Base-by-base conservation (phyloP, 1,140 invertebrate genomes). In the Nymphalis io region DNA sequence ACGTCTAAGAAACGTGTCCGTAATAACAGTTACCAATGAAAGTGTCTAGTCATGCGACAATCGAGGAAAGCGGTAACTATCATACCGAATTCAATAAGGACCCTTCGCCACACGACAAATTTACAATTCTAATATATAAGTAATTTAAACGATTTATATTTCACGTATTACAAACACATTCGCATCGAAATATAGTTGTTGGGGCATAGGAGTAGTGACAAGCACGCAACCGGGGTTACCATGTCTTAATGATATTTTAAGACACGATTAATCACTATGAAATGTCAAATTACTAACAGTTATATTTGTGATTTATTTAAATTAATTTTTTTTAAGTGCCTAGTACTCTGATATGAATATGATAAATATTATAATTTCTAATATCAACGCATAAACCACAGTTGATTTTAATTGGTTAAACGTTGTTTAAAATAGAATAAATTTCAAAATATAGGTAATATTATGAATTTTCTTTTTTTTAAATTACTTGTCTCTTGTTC, bases 171-270 rank as follows among this genome's bases (percentile, higher is more conserved):
- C 15, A 18, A 53, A 63, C 62, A 57, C 51, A 63, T 63, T 57
- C 38, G 48, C 27, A 53, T 18, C 55, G 46, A 80, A 82, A 88
- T 88, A 84, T 81, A 88, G 86, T 85, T 87, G 86, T 88, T 85
- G 80, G 78, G 71, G 70, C 62, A 57, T 64, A 53, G 62, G 40
- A 64, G 62, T 64, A 64, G 62, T 64, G 38, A 51, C 48, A 42
- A 46, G 38, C 62, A 64, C 62, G 62, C 62, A 38, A 64, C 38
- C 23, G 11, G 62, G 48, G 62, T 38, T 16, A 42, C 62, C 62
- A 55, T 55, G 12, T 12, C 3, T 27, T 55, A 27, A n/a, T 3
- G 13, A 8, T 44, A 44, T 44, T 44, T 44, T 44, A n/a, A 15
- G 40, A 44, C 27, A 8, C 27, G 5, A 33, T 33, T 33, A 33